Conservation (phyloP, 1,140 invertebrate genomes). For the Drosophila navojoa region DNA sequence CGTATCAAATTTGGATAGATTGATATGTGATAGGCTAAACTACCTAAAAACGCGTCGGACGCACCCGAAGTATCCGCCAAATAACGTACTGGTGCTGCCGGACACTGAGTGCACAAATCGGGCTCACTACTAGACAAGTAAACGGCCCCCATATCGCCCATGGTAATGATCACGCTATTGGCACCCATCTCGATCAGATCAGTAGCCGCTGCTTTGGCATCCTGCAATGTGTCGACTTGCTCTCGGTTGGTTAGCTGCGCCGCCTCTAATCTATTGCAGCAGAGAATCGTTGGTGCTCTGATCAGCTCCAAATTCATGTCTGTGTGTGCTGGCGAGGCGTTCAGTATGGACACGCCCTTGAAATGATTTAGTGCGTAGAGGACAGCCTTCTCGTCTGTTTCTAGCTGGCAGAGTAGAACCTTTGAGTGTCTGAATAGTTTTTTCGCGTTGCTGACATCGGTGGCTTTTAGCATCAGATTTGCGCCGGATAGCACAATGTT, state of each 20-base stretch:
- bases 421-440: constrained; percentile 39
- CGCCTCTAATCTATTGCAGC: constrained; percentile 95
- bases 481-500: constrained; percentile 96
- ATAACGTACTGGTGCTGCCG: constrained; percentile 86
- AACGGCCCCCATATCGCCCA: constrained; percentile 89
- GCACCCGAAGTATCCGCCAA: constrained; percentile 95
- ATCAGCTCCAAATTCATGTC: constrained; percentile 87
- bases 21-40: constrained; percentile 91
- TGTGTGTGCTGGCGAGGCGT: constrained; percentile 91
- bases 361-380: constrained; percentile 91
- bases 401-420: constrained; percentile 92
- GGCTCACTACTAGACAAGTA: constrained; percentile 85
- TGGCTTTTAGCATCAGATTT: constrained; percentile 87
- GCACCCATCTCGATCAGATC: constrained; percentile 88
- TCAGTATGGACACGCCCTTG: constrained; percentile 90
- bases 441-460: constrained; percentile 86
- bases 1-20: constrained; percentile 86
- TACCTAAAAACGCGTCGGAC: constrained; percentile 96
- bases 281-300: constrained; percentile 90
- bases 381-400: constrained; percentile 90
- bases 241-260: constrained; percentile 88
- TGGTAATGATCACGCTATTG: constrained; percentile 92
- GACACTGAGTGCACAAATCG: constrained; percentile 85
- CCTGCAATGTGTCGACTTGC: constrained; percentile 73
- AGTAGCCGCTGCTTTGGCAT: constrained; percentile 86